Evolutionary conservation across 37 sponge, comb jelly and placozoan species (phyloP), one percentile per base, ranked within the genome.

Genomic region (Spongilla lacustris): DNA sequence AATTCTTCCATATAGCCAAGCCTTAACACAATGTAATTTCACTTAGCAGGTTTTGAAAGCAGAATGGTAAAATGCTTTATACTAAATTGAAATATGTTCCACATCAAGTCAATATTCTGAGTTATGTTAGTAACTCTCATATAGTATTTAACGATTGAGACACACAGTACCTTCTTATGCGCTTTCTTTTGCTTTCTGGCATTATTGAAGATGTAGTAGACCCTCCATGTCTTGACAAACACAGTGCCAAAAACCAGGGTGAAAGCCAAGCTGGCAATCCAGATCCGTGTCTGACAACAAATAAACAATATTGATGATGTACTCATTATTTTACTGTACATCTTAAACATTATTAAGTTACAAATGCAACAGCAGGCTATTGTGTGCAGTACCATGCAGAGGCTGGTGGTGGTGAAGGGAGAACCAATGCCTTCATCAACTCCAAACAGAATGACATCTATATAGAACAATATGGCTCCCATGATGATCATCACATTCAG

Each of bases 371-470:
- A n/a, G n/a, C n/a, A n/a, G n/a, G n/a, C n/a, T n/a, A n/a, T n/a
- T n/a, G n/a, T n/a, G n/a, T n/a, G 22, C 34, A 5, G 30, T 75
- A 90, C 82, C 81, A 84, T 85, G 81, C 91, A 90, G 46, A 90
- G 80, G n/a, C 67, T 86, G 68, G 26, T 76, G 34, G 80, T 78
- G 11, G 69, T 50, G 29, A 30, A 36, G 31, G 80, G 31, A 35
- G 84, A 48, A 0, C 78, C 50, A 21, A 88, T 73, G 33, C 79
- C 84, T 32, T 80, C 68, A 68, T 93, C 94, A 19, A 93, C 49
- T n/a, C 94, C 94, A 71, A 93, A 86, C 70, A 93, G 66, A 23
- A 93, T 90, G 35, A 89, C 84, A 46, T 84, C 77, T 27, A 87
- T 30, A 66, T 93, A 93, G 77, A 89, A 77, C 66, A 86, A 19